phyloP scores from a whole-genome alignment of 2,113 vertebrate genomes.

The Phrynosoma blainvillii region DNA sequence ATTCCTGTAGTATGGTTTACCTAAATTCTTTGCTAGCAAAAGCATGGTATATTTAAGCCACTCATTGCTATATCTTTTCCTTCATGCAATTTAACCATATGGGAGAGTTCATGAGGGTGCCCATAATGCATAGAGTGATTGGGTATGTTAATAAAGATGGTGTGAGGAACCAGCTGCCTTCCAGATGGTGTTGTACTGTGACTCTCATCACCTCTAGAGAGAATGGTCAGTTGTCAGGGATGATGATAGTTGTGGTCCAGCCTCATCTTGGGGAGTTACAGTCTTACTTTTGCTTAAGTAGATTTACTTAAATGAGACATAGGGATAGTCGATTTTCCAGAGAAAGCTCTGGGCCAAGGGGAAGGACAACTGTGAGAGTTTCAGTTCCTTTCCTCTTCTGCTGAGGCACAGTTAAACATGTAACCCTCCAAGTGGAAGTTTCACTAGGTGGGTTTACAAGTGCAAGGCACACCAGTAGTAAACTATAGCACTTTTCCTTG shows the following conservation, averaged over 20 bases:
- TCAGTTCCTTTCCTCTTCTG: not conserved
- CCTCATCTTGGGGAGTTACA: not conserved
- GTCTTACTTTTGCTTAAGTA: too few species aligned
- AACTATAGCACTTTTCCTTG: too few species aligned
- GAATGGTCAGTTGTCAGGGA: not conserved
- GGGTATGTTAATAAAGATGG: not conserved
- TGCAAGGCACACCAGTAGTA: too few species aligned
- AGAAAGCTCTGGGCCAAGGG: not conserved
- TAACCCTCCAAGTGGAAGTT: not conserved
- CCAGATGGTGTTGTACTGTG: not conserved
- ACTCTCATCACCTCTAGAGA: not conserved
- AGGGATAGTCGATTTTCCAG: too few species aligned
- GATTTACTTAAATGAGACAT: too few species aligned
- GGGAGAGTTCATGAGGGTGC: not conserved
- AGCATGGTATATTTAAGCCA: not conserved
- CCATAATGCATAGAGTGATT: not conserved
- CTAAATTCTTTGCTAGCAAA: not conserved
- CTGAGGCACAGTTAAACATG: not conserved
- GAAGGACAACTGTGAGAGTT: not conserved
- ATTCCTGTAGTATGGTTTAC: not conserved
- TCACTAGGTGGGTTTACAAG: too few species aligned
- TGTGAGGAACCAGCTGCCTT: not conserved
- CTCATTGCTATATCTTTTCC: not conserved
- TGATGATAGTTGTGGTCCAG: not conserved
- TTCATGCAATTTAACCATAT: not conserved